These are phyloP conservation scores for Polypterus bichir DNA, from an alignment of 2,113 vertebrate species.

Conservation along the genomic window DNA sequence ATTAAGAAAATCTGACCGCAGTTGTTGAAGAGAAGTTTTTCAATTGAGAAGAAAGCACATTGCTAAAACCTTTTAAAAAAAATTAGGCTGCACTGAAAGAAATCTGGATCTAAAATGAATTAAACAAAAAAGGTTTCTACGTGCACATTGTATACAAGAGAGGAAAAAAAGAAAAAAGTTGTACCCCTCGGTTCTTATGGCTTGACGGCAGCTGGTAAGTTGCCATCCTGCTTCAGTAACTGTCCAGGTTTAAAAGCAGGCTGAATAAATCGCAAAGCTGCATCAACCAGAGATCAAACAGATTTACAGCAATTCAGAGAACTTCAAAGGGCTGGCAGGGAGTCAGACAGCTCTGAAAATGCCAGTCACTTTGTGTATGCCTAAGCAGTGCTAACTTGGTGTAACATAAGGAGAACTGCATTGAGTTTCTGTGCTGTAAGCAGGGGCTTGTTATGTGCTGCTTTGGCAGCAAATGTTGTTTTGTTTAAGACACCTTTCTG, in stretches of 20 bases:
- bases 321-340: constrained; percentile 57
- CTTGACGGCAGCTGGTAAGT: constrained; percentile 1
- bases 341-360: constrained; percentile 46
- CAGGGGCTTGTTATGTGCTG: background rate
- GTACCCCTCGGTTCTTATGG: background rate
- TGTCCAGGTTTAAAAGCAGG: constrained; percentile 24
- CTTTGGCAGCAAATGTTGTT: constrained; percentile 1
- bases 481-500: constrained; percentile 8
- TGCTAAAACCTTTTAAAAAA: too few species aligned
- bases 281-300: constrained; percentile 48
- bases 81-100: too few species aligned
- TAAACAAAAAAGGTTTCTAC: too few species aligned
- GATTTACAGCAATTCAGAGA: constrained; percentile 30
- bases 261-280: constrained; percentile 31
- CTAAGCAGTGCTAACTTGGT: constrained; percentile 29
- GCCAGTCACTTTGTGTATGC: constrained; percentile 37
- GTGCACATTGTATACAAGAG: too few species aligned
- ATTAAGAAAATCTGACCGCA: too few species aligned
- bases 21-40: too few species aligned
- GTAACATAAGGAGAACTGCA: constrained; percentile 27
- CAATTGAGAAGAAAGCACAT: too few species aligned
- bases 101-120: too few species aligned
- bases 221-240: constrained; percentile 21
- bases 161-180: background rate
- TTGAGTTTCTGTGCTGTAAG: constrained; percentile 9